These are phyloP conservation scores for Actinemys pallida DNA, from an alignment of 2,113 vertebrate genomes.

Conservation along the genomic window DNA sequence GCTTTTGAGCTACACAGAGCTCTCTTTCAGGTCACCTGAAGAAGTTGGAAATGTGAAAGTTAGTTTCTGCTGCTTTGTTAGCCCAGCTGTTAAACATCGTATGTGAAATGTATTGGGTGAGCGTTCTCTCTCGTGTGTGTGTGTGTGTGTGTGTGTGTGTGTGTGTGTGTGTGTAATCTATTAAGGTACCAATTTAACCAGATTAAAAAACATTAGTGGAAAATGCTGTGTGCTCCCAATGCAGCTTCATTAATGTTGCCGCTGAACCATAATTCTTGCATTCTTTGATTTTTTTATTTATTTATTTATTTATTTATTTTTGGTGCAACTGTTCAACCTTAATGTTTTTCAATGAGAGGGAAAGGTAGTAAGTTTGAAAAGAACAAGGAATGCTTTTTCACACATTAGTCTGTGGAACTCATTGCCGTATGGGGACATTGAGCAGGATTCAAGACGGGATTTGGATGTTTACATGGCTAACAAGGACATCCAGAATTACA, in stretches of 20 bases:
- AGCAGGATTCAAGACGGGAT: constrained; percentile 33
- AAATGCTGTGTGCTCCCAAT: neutral
- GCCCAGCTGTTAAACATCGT: neutral
- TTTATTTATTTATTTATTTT: neutral
- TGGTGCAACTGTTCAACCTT: constrained; percentile 55
- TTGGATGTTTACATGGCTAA: neutral
- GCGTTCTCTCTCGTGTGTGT: neutral
- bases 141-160: no score
- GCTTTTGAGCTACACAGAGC: neutral
- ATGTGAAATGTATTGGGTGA: neutral
- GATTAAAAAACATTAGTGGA: neutral
- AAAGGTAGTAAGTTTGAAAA: neutral
- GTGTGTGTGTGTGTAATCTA: neutral
- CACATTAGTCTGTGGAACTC: constrained; percentile 37
- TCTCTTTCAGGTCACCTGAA: neutral
- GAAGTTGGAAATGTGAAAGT: constrained; percentile 7
- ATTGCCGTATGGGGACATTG: neutral
- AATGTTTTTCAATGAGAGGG: constrained; percentile 34
- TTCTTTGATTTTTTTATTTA: constrained; percentile 22
- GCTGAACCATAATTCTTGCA: constrained; percentile 63
- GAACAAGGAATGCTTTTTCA: constrained; percentile 21
- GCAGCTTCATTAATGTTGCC: constrained; percentile 10
- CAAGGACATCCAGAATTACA: neutral
- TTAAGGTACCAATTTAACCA: neutral
- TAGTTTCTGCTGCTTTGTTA: neutral